Evolutionary conservation across 2,797 vertebrate genomes (phyloP).

Genomic region (Microctenopoma steveboyesi): DNA sequence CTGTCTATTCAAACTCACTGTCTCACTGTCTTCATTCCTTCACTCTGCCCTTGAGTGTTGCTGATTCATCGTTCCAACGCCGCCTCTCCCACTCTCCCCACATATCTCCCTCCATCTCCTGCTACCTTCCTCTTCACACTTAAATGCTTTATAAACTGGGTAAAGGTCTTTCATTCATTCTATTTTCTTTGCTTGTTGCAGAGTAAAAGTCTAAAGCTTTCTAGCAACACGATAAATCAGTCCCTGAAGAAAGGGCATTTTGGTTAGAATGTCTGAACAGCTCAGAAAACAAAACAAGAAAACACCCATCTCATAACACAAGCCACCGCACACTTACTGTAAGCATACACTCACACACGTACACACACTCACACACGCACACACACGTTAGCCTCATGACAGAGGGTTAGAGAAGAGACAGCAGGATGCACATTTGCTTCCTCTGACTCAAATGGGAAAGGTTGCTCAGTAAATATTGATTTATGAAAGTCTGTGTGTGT

Average conservation of each 20-base stretch:
- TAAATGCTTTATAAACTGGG: slow-evolving; percentile 6
- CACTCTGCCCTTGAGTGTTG: slow-evolving; percentile 46
- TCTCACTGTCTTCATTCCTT: slow-evolving; percentile 46
- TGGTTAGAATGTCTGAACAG: slow-evolving; percentile 67
- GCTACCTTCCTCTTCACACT: not conserved
- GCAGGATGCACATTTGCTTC: slow-evolving; percentile 89
- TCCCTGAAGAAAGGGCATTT: slow-evolving; percentile 48
- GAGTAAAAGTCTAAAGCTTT: slow-evolving; percentile 9
- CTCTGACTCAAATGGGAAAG: slow-evolving; percentile 85
- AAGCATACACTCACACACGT: slow-evolving; percentile 41
- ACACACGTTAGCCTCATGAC: slow-evolving; percentile 59
- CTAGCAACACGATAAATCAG: slow-evolving; percentile 49
- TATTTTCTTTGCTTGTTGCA: slow-evolving; percentile 11
- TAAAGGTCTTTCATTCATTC: slow-evolving; percentile 4
- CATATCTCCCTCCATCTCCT: not conserved
- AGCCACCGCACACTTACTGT: slow-evolving; percentile 58
- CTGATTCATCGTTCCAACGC: slow-evolving; percentile 49
- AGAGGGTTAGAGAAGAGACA: slow-evolving; percentile 74
- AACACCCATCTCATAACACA: slow-evolving; percentile 72
- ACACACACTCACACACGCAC: slow-evolving; percentile 64
- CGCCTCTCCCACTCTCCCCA: slow-evolving; percentile 29
- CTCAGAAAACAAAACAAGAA: slow-evolving; percentile 73
- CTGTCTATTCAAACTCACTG: slow-evolving; percentile 54
- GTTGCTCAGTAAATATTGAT: slow-evolving; percentile 87
- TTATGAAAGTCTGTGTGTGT: slow-evolving; percentile 75